Conservation (phyloP, 2,113 vertebrate species). For the Opisthocomus hoazin region DNA sequence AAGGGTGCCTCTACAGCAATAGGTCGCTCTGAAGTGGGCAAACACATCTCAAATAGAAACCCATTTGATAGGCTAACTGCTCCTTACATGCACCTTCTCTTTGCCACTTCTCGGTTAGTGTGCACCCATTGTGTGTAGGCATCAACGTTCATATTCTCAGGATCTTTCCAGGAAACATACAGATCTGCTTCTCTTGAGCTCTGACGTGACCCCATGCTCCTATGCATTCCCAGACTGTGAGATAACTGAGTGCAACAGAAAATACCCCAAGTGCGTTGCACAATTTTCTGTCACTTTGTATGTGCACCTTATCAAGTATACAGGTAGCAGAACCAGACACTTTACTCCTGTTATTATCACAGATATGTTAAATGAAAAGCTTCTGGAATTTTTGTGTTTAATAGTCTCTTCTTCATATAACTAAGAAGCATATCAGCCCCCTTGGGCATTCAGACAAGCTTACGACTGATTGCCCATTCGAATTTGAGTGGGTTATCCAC, state of each 20-base stretch:
- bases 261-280: background rate
- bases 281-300: background rate
- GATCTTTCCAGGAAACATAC: background rate
- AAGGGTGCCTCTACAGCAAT: accelerated
- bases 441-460: background rate
- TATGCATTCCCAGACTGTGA: background rate
- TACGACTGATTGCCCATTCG: background rate
- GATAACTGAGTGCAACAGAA: background rate
- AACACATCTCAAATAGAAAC: background rate
- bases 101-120: accelerated
- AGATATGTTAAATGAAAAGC: background rate
- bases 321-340: background rate
- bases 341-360: background rate
- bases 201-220: background rate
- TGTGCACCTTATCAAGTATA: background rate
- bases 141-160: background rate
- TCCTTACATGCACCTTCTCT: background rate
- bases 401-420: background rate
- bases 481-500: background rate
- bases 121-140: too few relatives aligned
- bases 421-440: background rate
- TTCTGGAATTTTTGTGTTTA: background rate
- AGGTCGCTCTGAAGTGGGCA: background rate
- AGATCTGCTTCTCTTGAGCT: background rate
- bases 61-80: too few relatives aligned